phyloP scores from a whole-genome alignment of 2,888 invertebrate species.

The Drosophila incognita region DNA sequence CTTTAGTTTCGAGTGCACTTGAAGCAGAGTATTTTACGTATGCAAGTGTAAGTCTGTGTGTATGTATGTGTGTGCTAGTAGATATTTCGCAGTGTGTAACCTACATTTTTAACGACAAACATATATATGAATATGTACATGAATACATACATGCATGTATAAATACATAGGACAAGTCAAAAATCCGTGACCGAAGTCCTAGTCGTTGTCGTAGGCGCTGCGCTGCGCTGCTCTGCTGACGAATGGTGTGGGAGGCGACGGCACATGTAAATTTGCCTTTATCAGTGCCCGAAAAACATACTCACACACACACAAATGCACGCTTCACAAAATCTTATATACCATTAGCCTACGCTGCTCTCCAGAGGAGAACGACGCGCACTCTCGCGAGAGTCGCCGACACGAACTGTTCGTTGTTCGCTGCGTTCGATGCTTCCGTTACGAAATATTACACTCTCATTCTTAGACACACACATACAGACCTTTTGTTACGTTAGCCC shows the following conservation, averaged over 20 bases:
- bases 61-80: conserved; percentile 20
- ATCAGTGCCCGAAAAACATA: conserved; percentile 66
- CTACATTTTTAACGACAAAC: conserved; percentile 76
- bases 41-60: conserved; percentile 31
- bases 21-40: conserved; percentile 44
- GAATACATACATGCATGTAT: conserved; percentile 10
- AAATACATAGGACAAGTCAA: conserved; percentile 57
- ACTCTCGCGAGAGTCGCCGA: conserved; percentile 62
- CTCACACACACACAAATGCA: conserved; percentile 24
- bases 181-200: conserved; percentile 65
- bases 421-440: conserved; percentile 41
- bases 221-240: conserved; percentile 12
- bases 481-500: conserved; percentile 22
- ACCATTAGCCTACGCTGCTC: conserved; percentile 58
- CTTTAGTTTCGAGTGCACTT: conserved; percentile 36
- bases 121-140: conserved; percentile 19
- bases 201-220: conserved; percentile 42
- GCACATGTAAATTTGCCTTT: conserved; percentile 73
- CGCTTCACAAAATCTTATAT: conserved; percentile 59
- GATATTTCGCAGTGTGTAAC: conserved; percentile 71
- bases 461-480: not conserved
- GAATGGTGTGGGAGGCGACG: conserved; percentile 22
- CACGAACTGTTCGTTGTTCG: conserved; percentile 39
- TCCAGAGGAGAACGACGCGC: conserved; percentile 59
- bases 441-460: conserved; percentile 9